Percentiles rank a stretch among this genome's conserved stretches.
Conservation (phyloP, 2,888 invertebrate species). For the Nomada lathburiana region DNA sequence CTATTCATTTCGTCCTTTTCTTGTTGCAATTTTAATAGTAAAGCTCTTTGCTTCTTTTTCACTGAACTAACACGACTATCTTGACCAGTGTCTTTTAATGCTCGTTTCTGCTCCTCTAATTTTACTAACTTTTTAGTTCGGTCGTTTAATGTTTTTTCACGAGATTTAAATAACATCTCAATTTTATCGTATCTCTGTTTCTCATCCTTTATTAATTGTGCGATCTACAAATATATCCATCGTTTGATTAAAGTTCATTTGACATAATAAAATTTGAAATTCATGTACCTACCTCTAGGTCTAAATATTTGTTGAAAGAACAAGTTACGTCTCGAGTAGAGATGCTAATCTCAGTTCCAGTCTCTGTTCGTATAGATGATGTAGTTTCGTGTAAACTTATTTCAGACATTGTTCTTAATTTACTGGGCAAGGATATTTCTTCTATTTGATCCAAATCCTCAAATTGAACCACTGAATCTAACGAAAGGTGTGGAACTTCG, state of each 20-base stretch:
- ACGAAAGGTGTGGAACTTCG: constrained; percentile 75
- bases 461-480: constrained; percentile 77
- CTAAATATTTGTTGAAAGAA: constrained; percentile 82
- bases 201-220: constrained; percentile 89
- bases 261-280: neutral
- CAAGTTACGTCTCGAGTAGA: constrained; percentile 82
- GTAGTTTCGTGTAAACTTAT: constrained; percentile 84
- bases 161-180: constrained; percentile 87
- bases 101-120: constrained; percentile 88
- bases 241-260: constrained; percentile 8
- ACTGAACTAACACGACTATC: constrained; percentile 85
- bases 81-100: constrained; percentile 81
- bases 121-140: constrained; percentile 86
- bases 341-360: constrained; percentile 83
- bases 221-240: constrained; percentile 82
- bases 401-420: constrained; percentile 82
- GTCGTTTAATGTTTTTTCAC: constrained; percentile 89
- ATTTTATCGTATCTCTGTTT: constrained; percentile 88
- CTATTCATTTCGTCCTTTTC: constrained; percentile 89
- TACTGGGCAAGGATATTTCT: constrained; percentile 79
- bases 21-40: constrained; percentile 88
- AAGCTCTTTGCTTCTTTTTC: constrained; percentile 89
- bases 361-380: constrained; percentile 83
- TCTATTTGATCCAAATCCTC: constrained; percentile 80
- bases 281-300: constrained; percentile 75